Conservation (phyloP, 2,797 vertebrate genomes). For the Orientallactaga sibirica region DNA sequence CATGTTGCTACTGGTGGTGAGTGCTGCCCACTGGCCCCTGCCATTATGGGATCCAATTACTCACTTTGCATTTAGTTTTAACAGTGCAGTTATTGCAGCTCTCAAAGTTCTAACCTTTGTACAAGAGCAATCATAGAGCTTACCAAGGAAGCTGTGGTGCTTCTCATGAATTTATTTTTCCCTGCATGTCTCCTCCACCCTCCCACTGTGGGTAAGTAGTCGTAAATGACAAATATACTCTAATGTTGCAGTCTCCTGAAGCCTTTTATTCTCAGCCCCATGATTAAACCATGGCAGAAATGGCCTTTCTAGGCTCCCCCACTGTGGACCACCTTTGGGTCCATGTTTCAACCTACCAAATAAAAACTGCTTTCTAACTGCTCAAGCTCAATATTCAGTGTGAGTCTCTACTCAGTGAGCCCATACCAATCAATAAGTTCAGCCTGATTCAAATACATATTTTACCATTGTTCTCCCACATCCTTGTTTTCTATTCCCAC, state of each 20-base stretch:
- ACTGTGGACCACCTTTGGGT: not conserved
- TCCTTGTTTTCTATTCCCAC: not conserved
- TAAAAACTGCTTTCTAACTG: not conserved
- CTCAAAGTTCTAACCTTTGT: not conserved
- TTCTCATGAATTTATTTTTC: not conserved
- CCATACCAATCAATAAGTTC: not conserved
- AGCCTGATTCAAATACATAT: not conserved
- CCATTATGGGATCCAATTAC: not conserved
- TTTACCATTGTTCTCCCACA: not conserved
- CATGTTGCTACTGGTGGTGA: not conserved
- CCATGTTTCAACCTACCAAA: not conserved
- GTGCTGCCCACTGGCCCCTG: too few species aligned
- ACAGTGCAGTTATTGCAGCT: not conserved
- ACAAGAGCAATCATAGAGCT: not conserved
- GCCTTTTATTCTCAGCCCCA: not conserved
- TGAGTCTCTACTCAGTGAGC: not conserved
- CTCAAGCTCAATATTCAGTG: not conserved
- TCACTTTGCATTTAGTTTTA: not conserved
- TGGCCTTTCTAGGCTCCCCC: not conserved
- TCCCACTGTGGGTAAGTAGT: not conserved
- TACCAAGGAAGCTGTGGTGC: not conserved
- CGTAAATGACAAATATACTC: not conserved
- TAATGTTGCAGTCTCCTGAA: not conserved
- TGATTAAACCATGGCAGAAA: not conserved
- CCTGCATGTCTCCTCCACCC: not conserved